Evolutionary conservation across 1,140 invertebrate species (phyloP), one percentile per base, ranked within the genome.

Genomic region (Thaumetopoea pityocampa): DNA sequence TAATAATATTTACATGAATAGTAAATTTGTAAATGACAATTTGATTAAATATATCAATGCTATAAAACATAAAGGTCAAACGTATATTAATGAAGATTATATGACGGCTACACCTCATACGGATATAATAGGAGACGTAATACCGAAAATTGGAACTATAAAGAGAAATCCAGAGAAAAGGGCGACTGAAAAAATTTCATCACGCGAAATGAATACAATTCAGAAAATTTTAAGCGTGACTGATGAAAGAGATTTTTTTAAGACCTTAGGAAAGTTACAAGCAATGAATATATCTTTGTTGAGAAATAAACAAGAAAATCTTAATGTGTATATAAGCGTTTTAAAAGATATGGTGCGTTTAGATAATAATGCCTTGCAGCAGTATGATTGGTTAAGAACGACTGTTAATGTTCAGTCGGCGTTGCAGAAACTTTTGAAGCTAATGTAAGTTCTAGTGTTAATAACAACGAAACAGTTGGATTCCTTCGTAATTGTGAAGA

Each of bases 331-430:
- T 46, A 9, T 59, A 5, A 38, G 34, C 7, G 56, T 54, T 1
- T 17, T 67, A 12, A 43, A 35, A 12, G 50, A 64, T 18, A 44
- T 64, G 35, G 23, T 64, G 14, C 5, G 40, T 4, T 19, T 10
- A 5, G 29, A 59, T 6, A 49, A 47, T 28, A 41, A 30, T n/a
- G 35, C 48, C 0, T 42, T 73, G 2, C 32, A 43, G 14, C 27
- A 56, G 4, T 77, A 77, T 17, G 52, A 67, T 19, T 77, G 74
- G 74, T 35, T 77, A 5, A 35, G 30, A 3, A 61, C 68, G 1
- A 59, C 70, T 3, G 68, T 82, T 0, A 52, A 77, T 17, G 45
- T 77, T 8, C 51, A 48, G 20, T 29, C 62, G 2, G 68, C 60
- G n/a, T 30, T 77, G 4, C 28, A 38, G 1, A 77, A 68, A 45